A percentile compares a stretch with the other conserved stretches of the same genome.
Conservation (phyloP, 2,797 vertebrate species). For the Sebastes umbrosus region DNA sequence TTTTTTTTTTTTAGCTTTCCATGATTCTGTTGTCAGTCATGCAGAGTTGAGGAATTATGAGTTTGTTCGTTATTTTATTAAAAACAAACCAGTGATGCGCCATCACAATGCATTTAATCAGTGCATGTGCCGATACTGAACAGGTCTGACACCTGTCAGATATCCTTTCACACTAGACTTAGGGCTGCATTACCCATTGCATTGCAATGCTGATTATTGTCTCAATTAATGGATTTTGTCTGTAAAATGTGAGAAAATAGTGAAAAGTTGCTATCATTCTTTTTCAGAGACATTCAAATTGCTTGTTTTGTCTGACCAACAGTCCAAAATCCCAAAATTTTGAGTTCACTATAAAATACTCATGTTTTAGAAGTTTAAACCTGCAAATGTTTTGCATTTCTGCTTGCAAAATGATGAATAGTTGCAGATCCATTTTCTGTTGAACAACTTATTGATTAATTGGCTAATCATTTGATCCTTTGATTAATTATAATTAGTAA, state of each 20-base stretch:
- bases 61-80: not conserved
- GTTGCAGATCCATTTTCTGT: not conserved
- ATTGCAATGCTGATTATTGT: not conserved
- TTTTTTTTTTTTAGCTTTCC: not conserved
- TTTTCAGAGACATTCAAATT: not conserved
- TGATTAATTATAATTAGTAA: not conserved
- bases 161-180: not conserved
- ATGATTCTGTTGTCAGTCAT: not conserved
- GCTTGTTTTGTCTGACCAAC: not conserved
- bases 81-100: not conserved
- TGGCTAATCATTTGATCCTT: not conserved
- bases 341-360: not conserved
- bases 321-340: not conserved
- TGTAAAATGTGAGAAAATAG: not conserved
- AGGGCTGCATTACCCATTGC: not conserved
- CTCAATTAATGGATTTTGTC: not conserved
- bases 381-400: not conserved
- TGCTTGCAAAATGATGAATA: not conserved
- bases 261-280: not conserved
- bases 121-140: not conserved
- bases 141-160: not conserved
- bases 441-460: not conserved
- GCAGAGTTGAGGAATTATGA: not conserved
- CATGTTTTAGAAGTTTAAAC: not conserved
- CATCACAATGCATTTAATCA: not conserved